Conservation (phyloP, 1,140 invertebrate species). For the Augochlora pura region DNA sequence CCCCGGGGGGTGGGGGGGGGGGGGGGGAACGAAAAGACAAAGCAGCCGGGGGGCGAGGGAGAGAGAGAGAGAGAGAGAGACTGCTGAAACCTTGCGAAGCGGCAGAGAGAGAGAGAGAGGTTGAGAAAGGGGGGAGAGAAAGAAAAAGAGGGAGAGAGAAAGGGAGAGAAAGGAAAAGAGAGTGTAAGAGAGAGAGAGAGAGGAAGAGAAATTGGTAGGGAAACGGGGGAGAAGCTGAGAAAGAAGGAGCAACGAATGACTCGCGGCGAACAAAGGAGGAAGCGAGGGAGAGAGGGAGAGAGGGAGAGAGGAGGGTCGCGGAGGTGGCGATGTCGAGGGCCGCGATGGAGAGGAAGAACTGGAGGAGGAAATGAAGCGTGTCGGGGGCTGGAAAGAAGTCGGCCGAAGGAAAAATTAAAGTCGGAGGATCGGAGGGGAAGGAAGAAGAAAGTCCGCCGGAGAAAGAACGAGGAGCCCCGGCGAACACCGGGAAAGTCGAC, state of each 20-base stretch:
- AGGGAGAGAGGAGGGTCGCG: background rate
- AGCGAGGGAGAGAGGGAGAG: background rate
- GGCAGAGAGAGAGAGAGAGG: no score
- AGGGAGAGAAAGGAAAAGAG: background rate
- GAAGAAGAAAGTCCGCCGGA: background rate
- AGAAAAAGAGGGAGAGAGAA: no score
- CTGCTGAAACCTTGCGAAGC: no score
- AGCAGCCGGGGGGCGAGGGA: background rate
- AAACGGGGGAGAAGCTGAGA: background rate
- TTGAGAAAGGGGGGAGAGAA: no score
- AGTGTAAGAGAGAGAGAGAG: background rate
- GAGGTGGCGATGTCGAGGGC: conserved; percentile 3
- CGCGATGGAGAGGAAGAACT: background rate
- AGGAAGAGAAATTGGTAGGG: background rate
- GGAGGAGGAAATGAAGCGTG: conserved; percentile 33
- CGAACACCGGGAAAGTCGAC: background rate
- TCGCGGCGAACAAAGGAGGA: background rate
- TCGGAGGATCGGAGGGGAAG: conserved; percentile 18
- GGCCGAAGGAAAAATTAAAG: conserved; percentile 26
- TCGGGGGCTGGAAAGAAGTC: conserved; percentile 19
- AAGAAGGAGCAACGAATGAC: background rate
- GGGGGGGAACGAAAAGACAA: background rate
- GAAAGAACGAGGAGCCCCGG: background rate
- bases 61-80: background rate
- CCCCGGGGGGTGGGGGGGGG: background rate